phyloP scores from a whole-genome alignment of 1,140 invertebrate species.

The Drosophila guanche region DNA sequence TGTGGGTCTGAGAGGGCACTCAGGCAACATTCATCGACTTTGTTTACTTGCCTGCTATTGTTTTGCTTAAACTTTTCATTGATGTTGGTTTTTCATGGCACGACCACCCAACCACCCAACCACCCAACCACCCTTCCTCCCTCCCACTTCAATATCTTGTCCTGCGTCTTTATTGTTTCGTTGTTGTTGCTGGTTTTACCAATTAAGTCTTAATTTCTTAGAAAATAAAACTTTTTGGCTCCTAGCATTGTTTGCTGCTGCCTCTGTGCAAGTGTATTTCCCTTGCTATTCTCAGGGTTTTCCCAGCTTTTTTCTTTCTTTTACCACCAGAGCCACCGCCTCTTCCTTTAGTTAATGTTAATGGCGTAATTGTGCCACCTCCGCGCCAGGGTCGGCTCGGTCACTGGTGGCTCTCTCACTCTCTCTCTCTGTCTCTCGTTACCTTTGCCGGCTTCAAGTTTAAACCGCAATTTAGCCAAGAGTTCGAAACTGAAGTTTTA shows the following conservation, averaged over 20 bases:
- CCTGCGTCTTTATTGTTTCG: conserved; percentile 55
- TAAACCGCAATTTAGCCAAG: conserved; percentile 70
- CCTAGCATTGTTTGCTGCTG: conserved; percentile 62
- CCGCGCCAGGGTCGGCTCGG: conserved; percentile 46
- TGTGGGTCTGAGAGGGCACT: conserved; percentile 40
- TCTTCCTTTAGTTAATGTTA: conserved; percentile 49
- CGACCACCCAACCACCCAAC: not conserved
- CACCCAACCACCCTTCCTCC: conserved; percentile 11
- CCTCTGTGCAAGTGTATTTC: conserved; percentile 36
- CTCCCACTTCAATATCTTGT: conserved; percentile 44
- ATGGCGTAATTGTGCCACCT: conserved; percentile 63
- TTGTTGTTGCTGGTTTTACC: conserved; percentile 73
- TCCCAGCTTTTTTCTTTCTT: conserved; percentile 7
- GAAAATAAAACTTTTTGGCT: conserved; percentile 82
- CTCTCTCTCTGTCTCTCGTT: not conserved
- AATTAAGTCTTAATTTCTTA: conserved; percentile 83
- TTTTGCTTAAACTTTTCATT: conserved; percentile 82
- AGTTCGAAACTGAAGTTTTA: conserved; percentile 74
- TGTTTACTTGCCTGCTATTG: conserved; percentile 74
- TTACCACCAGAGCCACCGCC: too few species aligned
- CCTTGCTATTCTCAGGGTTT: conserved; percentile 4
- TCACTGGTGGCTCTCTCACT: conserved; percentile 25
- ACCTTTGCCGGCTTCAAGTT: conserved; percentile 56
- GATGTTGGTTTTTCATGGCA: conserved; percentile 66
- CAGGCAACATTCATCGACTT: conserved; percentile 75